phyloP scores from a whole-genome alignment of 2,888 invertebrate species.

The Oscheius sp. region DNA sequence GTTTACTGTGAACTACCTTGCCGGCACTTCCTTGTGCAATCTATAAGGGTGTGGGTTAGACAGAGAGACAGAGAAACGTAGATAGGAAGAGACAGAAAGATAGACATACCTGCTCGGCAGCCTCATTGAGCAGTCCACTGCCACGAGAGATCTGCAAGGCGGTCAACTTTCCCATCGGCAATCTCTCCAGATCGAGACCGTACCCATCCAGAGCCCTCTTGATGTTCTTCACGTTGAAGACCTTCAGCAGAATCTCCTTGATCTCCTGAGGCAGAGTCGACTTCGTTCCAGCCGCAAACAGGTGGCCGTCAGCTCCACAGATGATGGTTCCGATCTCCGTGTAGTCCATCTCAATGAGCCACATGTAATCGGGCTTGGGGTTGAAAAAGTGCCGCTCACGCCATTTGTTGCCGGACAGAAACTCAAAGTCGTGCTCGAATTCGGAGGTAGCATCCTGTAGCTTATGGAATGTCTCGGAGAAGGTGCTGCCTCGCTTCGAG shows the following conservation, averaged over 20 bases:
- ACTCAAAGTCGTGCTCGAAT: constrained; percentile 78
- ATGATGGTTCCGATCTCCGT: constrained; percentile 69
- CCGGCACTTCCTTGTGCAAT: background rate
- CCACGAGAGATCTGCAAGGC: constrained; percentile 82
- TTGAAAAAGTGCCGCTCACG: constrained; percentile 79
- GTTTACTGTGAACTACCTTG: constrained; percentile 3
- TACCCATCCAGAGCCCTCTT: constrained; percentile 91
- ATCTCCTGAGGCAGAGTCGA: constrained; percentile 83
- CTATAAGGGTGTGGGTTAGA: background rate
- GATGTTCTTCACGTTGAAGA: constrained; percentile 93
- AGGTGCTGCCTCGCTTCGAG: constrained; percentile 84
- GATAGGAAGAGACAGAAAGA: background rate
- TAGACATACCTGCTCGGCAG: constrained; percentile 55
- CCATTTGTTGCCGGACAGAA: constrained; percentile 89
- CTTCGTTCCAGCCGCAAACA: constrained; percentile 68
- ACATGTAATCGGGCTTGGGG: constrained; percentile 83
- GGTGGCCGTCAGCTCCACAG: background rate
- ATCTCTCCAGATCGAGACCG: constrained; percentile 93
- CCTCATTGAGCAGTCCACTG: constrained; percentile 86
- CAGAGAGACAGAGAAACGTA: background rate
- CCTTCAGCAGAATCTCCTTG: constrained; percentile 85
- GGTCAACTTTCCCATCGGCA: constrained; percentile 96
- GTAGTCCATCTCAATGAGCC: constrained; percentile 91
- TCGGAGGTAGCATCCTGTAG: constrained; percentile 61
- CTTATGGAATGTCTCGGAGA: constrained; percentile 68